phyloP scores from a whole-genome alignment of 2,113 vertebrate genomes.

The Clupea harengus region DNA sequence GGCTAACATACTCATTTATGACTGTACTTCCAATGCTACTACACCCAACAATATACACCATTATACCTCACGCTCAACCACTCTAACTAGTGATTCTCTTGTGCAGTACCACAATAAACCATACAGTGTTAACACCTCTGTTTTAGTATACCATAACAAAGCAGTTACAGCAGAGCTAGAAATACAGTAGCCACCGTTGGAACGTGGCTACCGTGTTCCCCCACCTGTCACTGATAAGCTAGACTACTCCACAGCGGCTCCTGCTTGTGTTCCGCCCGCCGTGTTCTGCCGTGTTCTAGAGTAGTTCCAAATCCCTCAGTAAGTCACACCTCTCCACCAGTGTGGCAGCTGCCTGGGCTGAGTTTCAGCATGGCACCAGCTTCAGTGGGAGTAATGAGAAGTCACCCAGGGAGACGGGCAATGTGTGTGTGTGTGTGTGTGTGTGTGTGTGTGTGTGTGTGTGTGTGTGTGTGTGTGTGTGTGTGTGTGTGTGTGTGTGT shows the following conservation, averaged over 20 bases:
- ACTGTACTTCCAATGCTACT: too few species aligned
- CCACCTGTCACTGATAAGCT: not conserved
- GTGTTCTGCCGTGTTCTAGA: not conserved
- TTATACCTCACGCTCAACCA: too few species aligned
- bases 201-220: not conserved
- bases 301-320: conserved; percentile 3
- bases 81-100: too few species aligned
- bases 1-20: not conserved
- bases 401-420: not conserved
- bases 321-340: conserved; percentile 1
- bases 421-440: not conserved
- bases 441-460: not conserved
- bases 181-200: not conserved
- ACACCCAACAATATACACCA: too few species aligned
- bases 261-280: not conserved
- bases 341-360: not conserved
- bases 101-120: too few species aligned
- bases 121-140: too few species aligned
- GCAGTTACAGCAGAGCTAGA: too few species aligned
- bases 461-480: not conserved
- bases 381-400: conserved; percentile 2
- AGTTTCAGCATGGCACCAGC: not conserved
- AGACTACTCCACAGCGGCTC: not conserved
- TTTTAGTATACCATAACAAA: too few species aligned
- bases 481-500: not conserved